Conservation (phyloP, 2,888 invertebrate species). For the Phragmatobia fuliginosa region DNA sequence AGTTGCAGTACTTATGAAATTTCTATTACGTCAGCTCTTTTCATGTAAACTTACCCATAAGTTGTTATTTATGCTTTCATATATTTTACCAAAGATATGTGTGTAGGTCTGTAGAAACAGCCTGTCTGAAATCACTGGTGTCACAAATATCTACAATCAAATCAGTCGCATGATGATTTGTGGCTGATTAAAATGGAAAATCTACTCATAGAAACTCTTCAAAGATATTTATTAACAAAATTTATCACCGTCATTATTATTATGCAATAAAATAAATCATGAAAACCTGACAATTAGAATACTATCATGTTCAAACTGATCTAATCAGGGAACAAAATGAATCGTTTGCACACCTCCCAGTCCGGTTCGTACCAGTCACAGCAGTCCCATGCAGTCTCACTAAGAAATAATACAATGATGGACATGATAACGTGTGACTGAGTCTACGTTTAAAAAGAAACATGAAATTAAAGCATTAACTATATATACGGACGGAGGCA, state of each 20-base stretch:
- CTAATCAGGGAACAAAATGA: conserved; percentile 18
- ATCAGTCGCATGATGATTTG: neutral
- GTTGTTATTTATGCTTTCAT: neutral
- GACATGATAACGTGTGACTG: conserved; percentile 21
- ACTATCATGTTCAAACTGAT: conserved; percentile 17
- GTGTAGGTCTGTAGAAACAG: too few relatives aligned
- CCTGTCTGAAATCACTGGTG: too few relatives aligned
- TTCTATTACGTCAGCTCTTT: neutral
- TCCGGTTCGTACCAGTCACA: conserved; percentile 20
- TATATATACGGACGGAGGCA: conserved; percentile 27
- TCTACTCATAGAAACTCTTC: neutral
- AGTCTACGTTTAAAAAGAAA: conserved; percentile 18
- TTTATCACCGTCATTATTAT: conserved; percentile 5
- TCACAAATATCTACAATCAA: neutral
- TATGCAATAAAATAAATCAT: conserved; percentile 15
- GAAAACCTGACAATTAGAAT: conserved; percentile 23
- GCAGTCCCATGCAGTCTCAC: conserved; percentile 4
- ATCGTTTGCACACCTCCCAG: conserved; percentile 10
- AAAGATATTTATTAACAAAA: neutral
- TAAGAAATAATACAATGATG: conserved; percentile 27
- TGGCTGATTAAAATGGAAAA: neutral
- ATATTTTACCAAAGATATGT: too few relatives aligned
- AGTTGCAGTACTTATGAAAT: neutral
- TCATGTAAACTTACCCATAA: neutral
- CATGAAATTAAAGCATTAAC: conserved; percentile 33